A percentile compares a stretch with the other conserved stretches of the same genome.
Evolutionary conservation across 1,140 invertebrate genomes (phyloP).

Genomic region (Orius laevigatus): DNA sequence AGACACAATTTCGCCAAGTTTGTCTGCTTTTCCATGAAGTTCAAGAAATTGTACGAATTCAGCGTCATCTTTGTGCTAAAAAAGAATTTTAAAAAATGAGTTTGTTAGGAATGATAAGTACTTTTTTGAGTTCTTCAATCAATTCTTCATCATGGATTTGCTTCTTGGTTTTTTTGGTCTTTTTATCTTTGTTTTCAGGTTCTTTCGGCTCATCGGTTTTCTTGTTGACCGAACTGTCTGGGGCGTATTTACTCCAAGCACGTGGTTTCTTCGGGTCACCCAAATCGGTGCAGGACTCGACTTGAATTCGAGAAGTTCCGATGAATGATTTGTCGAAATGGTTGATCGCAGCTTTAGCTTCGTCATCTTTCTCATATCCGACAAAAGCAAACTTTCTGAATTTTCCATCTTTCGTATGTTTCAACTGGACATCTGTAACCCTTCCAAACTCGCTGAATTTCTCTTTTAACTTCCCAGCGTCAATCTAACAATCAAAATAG

Average conservation of each 20-base stretch:
- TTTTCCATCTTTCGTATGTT: slow-evolving; percentile 76
- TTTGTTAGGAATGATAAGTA: neutral
- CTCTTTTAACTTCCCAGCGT: slow-evolving; percentile 53
- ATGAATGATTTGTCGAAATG: slow-evolving; percentile 75
- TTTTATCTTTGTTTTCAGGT: slow-evolving; percentile 17
- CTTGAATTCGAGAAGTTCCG: slow-evolving; percentile 58
- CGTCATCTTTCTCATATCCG: slow-evolving; percentile 64
- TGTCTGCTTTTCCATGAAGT: slow-evolving; percentile 42
- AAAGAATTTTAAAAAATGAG: slow-evolving; percentile 12
- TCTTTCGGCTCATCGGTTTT: slow-evolving; percentile 29
- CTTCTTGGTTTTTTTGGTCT: slow-evolving; percentile 22
- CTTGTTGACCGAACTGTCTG: slow-evolving; percentile 46
- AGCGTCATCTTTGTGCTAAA: slow-evolving; percentile 72
- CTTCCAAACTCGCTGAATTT: slow-evolving; percentile 63
- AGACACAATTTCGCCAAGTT: slow-evolving; percentile 15
- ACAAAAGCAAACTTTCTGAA: slow-evolving; percentile 87
- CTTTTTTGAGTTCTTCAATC: slow-evolving; percentile 26
- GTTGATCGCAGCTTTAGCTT: slow-evolving; percentile 55
- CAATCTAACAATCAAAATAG: slow-evolving; percentile 43
- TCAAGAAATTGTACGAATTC: slow-evolving; percentile 77
- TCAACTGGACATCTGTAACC: slow-evolving; percentile 82
- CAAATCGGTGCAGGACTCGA: slow-evolving; percentile 58
- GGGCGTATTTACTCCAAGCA: slow-evolving; percentile 74
- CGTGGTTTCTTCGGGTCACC: slow-evolving; percentile 68
- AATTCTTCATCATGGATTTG: slow-evolving; percentile 19